Percentiles rank a stretch among this genome's conserved stretches.
Evolutionary conservation across 2,797 vertebrate species (phyloP).

Genomic region (Alexandromys oeconomus): DNA sequence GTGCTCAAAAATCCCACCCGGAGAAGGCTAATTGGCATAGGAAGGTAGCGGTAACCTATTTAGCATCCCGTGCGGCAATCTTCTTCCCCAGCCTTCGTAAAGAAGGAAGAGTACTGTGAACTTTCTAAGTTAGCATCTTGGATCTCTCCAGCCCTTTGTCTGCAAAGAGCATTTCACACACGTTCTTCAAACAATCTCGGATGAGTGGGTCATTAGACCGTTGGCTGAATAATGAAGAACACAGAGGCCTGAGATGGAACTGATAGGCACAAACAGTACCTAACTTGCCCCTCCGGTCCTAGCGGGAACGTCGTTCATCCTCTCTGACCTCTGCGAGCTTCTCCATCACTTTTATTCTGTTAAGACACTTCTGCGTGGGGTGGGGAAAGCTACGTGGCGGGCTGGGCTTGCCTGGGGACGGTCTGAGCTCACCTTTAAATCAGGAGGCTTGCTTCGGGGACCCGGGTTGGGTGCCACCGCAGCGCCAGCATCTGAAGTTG

Average conservation of each 20-base stretch:
- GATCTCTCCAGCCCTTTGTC: constrained; percentile 78
- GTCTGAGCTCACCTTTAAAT: constrained; percentile 89
- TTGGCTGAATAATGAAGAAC: constrained; percentile 73
- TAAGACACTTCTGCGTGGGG: constrained; percentile 46
- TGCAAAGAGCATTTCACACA: constrained; percentile 74
- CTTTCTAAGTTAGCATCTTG: constrained; percentile 69
- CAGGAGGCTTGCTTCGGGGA: constrained; percentile 89
- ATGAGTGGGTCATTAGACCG: constrained; percentile 76
- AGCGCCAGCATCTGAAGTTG: constrained; percentile 74
- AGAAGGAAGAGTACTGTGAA: constrained; percentile 59
- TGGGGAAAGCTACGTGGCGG: constrained; percentile 18
- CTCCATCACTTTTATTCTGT: constrained; percentile 28
- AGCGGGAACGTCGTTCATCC: constrained; percentile 11
- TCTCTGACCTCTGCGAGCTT: constrained; percentile 61
- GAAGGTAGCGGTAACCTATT: constrained; percentile 3
- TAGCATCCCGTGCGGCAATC: not conserved
- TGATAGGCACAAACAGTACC: constrained; percentile 60
- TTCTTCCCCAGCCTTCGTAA: constrained; percentile 1
- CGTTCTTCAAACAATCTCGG: constrained; percentile 66
- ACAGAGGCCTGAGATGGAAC: constrained; percentile 65
- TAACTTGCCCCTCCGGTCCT: not conserved
- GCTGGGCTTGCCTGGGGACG: constrained; percentile 29
- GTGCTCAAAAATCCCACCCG: not conserved
- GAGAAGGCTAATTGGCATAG: constrained; percentile 20
- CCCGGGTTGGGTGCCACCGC: constrained; percentile 77